Conservation (phyloP, 2,888 invertebrate species). For the Dione juno region DNA sequence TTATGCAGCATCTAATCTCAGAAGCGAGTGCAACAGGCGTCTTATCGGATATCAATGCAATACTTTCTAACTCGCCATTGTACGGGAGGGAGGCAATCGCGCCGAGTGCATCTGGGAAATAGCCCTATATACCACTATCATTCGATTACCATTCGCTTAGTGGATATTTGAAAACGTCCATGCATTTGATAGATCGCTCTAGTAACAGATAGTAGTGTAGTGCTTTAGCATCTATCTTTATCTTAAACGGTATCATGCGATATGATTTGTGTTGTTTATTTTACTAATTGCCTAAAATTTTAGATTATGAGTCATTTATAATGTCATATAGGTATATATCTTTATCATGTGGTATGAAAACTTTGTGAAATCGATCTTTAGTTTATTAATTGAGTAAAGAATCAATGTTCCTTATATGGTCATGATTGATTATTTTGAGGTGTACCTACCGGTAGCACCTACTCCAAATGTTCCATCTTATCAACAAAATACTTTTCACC, state of each 20-base stretch:
- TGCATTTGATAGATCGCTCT: conserved; percentile 15
- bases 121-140: conserved; percentile 30
- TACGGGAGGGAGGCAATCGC: conserved; percentile 38
- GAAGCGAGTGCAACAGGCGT: conserved; percentile 41
- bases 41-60: conserved; percentile 38
- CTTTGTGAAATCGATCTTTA: no score
- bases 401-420: no score
- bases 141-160: conserved; percentile 33
- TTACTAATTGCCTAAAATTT: no score
- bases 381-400: no score
- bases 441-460: background rate
- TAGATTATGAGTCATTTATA: no score
- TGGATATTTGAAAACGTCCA: conserved; percentile 24
- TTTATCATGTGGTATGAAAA: no score
- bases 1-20: conserved; percentile 38
- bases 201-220: background rate
- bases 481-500: conserved; percentile 12
- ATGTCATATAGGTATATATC: no score
- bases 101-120: conserved; percentile 40
- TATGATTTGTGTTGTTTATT: background rate
- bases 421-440: no score
- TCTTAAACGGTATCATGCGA: conserved; percentile 9
- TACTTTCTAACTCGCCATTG: conserved; percentile 41
- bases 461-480: background rate
- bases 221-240: background rate